A percentile compares a stretch with the other conserved stretches of the same genome.
phyloP scores from a whole-genome alignment of 1,140 invertebrate genomes.

The Cherax quadricarinatus region DNA sequence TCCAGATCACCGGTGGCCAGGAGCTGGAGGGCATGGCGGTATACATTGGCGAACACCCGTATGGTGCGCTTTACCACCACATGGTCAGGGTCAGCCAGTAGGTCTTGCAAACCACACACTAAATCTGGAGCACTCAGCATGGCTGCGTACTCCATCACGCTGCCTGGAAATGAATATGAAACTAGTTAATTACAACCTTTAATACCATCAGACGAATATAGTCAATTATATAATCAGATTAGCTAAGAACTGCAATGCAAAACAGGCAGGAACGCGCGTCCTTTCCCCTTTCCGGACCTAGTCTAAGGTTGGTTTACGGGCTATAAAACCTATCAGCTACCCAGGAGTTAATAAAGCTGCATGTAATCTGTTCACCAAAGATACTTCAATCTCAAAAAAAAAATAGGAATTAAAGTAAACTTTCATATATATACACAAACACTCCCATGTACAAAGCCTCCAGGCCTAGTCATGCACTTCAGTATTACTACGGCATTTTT shows the following conservation, averaged over 20 bases:
- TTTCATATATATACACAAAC: no score
- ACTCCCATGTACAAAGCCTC: no score
- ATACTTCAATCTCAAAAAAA: no score
- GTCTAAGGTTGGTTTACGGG: no score
- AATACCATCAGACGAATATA: neutral
- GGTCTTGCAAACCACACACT: slow-evolving; percentile 53
- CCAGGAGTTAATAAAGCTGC: no score
- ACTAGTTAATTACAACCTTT: neutral
- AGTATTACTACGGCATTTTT: no score
- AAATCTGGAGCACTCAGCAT: slow-evolving; percentile 64
- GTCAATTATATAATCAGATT: neutral
- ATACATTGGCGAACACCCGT: slow-evolving; percentile 72
- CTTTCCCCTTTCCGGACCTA: neutral
- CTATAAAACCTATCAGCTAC: no score
- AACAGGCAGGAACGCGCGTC: neutral
- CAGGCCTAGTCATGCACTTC: no score
- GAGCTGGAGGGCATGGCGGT: slow-evolving; percentile 68
- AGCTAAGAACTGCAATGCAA: neutral
- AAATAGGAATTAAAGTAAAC: no score
- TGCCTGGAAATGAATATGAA: neutral
- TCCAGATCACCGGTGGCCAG: slow-evolving; percentile 62
- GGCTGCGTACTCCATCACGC: slow-evolving; percentile 72
- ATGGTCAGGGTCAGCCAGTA: slow-evolving; percentile 58
- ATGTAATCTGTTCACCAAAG: no score
- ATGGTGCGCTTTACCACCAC: slow-evolving; percentile 69